Evolutionary conservation across 92 coral and sea anemone genomes (phyloP), one percentile per base, ranked within the genome.

Genomic region (Porites cylindrica): DNA sequence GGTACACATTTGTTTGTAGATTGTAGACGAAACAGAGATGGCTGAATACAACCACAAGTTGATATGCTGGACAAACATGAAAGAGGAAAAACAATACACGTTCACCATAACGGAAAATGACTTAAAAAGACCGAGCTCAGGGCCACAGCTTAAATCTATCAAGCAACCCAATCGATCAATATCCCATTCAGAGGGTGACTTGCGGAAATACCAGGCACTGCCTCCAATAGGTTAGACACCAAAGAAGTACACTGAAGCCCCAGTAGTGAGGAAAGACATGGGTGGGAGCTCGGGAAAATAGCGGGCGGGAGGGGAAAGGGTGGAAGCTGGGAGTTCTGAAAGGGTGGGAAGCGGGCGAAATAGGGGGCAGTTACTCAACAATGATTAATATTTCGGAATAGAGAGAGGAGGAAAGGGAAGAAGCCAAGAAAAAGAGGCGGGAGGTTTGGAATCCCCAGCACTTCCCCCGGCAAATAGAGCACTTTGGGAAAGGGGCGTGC

Each of bases 41-140:
- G 96, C 96, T 29, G 92, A 88, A 59, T 97, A 90, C 74, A 97
- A 97, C 75, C 89, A 89, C 70, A 90, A 82, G 43, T 89, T 95
- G 8, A 96, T 95, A 32, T 93, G 93, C 74, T 97, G 98, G 98
- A 92, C 93, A 21, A 91, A 87, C 88, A 89, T 80, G 53, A 94
- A 97, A 76, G 99, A 97, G 51, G 99, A 97, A 77, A 90, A 92
- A 60, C 96, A 92, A 23, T 93, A 95, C 72, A 92, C 95, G 52
- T 97, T 97, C 76, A 93, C 98, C 62, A 97, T 97, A 70, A 97
- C 98, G 2, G 99, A 97, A 75, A 93, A 93, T 26, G 97, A 96
- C 67, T 51, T 95, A 21, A 76, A 76, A 23, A 68, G 98, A 66
- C 98, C 98, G 2, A 91, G 87, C 26, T 95, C 98, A 5, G 98